Conservation (phyloP, 2,888 invertebrate genomes). For the Nowickia ferox region DNA sequence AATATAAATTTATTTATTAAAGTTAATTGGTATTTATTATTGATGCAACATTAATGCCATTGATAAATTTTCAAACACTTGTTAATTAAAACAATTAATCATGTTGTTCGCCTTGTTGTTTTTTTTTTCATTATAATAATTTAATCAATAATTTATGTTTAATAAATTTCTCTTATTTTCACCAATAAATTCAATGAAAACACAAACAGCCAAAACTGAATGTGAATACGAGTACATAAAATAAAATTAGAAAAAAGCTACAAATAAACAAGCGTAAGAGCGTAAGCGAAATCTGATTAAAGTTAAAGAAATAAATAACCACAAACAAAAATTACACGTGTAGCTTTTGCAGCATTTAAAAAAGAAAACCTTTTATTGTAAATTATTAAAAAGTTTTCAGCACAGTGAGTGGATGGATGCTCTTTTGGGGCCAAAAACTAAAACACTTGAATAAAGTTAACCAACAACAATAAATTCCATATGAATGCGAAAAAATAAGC, state of each 20-base stretch:
- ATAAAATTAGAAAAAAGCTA: neutral
- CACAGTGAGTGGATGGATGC: neutral
- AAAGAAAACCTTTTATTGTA: conserved; percentile 23
- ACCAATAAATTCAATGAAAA: neutral
- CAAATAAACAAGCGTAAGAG: neutral
- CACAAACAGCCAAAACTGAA: conserved; percentile 5
- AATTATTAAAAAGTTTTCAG: neutral
- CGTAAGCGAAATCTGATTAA: conserved; percentile 22
- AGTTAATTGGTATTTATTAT: no score
- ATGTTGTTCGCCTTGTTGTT: neutral
- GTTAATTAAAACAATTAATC: conserved; percentile 43
- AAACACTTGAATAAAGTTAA: conserved; percentile 3
- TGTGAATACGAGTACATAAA: neutral
- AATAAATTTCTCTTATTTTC: conserved; percentile 50
- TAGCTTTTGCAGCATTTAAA: conserved; percentile 20
- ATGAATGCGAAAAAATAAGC: neutral
- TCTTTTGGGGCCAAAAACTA: conserved; percentile 11
- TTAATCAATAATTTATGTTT: conserved; percentile 7
- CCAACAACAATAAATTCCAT: conserved; percentile 34
- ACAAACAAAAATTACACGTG: conserved; percentile 53
- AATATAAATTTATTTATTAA: neutral
- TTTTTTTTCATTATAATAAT: neutral
- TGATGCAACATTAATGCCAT: neutral
- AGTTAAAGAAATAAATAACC: neutral
- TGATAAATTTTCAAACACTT: neutral